These are phyloP conservation scores for Idaea straminata DNA, from an alignment of 2,888 invertebrate genomes.

Conservation along the genomic window DNA sequence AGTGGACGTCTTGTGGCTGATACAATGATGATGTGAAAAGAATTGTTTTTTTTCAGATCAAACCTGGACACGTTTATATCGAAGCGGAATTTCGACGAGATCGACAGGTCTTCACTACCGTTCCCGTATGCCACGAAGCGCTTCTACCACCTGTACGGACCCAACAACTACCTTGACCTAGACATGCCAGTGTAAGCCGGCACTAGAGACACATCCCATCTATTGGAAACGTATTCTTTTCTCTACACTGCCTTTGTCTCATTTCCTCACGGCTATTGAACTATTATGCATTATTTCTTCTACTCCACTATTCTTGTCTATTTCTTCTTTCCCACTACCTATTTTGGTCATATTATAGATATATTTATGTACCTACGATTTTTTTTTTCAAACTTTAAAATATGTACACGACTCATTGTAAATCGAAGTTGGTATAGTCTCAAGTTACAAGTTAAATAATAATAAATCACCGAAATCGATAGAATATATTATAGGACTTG, in stretches of 20 bases:
- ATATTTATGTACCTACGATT: too few species aligned
- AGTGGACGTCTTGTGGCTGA: too few species aligned
- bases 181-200: conserved; percentile 55
- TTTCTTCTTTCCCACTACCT: neutral
- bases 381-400: too few species aligned
- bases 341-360: too few species aligned
- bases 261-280: neutral
- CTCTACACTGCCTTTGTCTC: neutral
- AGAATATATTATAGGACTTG: too few species aligned
- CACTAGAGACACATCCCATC: neutral
- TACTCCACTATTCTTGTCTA: neutral
- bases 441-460: too few species aligned
- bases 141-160: conserved; percentile 79
- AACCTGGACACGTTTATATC: conserved; percentile 76
- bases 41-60: conserved; percentile 43
- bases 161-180: conserved; percentile 67
- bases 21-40: neutral
- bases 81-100: conserved; percentile 83
- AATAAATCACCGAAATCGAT: too few species aligned
- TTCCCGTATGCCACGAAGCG: conserved; percentile 71
- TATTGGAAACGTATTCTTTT: neutral
- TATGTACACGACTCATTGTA: too few species aligned
- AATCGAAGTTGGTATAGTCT: too few species aligned
- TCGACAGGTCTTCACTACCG: conserved; percentile 77
- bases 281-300: neutral